Evolutionary conservation across 2,797 vertebrate species (phyloP).

Genomic region (Peromyscus melanophrys): DNA sequence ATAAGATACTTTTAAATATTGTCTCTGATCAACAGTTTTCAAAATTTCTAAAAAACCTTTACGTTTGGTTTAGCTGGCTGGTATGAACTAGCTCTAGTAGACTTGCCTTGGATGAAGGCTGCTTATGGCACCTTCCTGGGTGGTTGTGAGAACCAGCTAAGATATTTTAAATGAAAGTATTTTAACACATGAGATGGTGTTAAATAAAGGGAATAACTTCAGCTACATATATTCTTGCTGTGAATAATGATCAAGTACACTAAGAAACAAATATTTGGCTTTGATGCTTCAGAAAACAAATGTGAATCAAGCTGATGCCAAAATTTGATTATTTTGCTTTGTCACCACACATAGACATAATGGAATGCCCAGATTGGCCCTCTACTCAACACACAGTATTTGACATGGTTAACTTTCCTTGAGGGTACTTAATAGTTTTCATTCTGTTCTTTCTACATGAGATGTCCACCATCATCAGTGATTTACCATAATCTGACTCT

Average conservation of each 20-base stretch:
- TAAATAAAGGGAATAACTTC: slow-evolving; percentile 40
- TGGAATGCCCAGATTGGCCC: background rate
- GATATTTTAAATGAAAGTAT: slow-evolving; percentile 60
- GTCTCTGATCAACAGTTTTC: background rate
- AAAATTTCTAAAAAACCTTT: slow-evolving; percentile 16
- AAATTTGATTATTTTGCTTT: slow-evolving; percentile 18
- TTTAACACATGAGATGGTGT: slow-evolving; percentile 49
- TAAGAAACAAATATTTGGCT: slow-evolving; percentile 18
- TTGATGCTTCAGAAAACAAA: background rate
- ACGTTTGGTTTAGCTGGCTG: background rate
- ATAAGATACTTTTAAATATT: slow-evolving; percentile 38
- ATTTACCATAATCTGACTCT: background rate
- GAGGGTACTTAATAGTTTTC: background rate
- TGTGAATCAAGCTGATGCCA: background rate
- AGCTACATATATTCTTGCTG: background rate
- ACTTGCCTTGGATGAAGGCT: background rate
- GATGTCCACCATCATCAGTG: background rate
- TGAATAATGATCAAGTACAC: background rate
- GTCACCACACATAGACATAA: background rate
- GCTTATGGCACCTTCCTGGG: background rate
- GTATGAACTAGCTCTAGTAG: background rate
- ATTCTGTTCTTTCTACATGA: background rate
- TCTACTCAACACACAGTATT: background rate
- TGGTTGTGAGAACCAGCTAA: slow-evolving; percentile 25
- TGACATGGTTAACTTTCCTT: background rate